Base-by-base conservation (phyloP, 2,113 vertebrate species). In the Pica pica region DNA sequence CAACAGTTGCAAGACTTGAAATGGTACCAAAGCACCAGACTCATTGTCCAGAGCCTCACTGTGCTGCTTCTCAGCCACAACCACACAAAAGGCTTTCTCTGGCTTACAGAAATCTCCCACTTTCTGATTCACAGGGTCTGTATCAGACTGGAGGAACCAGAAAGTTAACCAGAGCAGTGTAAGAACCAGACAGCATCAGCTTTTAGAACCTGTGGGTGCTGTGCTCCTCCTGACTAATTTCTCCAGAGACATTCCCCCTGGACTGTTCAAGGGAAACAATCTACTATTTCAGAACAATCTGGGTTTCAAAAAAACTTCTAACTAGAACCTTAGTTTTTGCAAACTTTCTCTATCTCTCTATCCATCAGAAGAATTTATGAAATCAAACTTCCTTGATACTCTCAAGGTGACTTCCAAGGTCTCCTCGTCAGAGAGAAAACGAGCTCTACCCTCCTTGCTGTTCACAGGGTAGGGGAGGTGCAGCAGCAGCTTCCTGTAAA, bases 391-490 rank as follows among this genome's bases (percentile, higher is more conserved):
- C 76, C 98, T 98, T 70, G 98, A 98, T 90, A 99, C 86, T 35
- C 97, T 95, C n/a, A 99, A 86, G 30, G 98, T 98, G 95, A 99
- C 97, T 98, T 99, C 98, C 87, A 99, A 97, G 56, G 97, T 98
- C 81, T 98, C 97, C 47, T 94, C 96, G 56, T 99, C 99, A 7
- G 94, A 87, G 47, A 98, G 96, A 93, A 99, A 99, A 59, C 92
- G 91, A 60, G 99, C 99, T 93, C 97, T 99, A 7, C 98, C 98
- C 50, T 96, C 98, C 46, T 96, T 96, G 79, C 93, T 96, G 94
- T 99, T 98, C 46, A 99, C 98, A 8, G 96, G 97, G 64, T 99
- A 98, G 19, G 99, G 99, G 35, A 99, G 98, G 67, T 99, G 99
- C 77, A 99, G 95, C 68, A 99, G 98, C 59, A 99, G 97, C 94